Percentiles rank a stretch among this genome's conserved stretches.
Evolutionary conservation across 2,888 invertebrate species (phyloP).

Genomic region (Willowsia nigromaculata): DNA sequence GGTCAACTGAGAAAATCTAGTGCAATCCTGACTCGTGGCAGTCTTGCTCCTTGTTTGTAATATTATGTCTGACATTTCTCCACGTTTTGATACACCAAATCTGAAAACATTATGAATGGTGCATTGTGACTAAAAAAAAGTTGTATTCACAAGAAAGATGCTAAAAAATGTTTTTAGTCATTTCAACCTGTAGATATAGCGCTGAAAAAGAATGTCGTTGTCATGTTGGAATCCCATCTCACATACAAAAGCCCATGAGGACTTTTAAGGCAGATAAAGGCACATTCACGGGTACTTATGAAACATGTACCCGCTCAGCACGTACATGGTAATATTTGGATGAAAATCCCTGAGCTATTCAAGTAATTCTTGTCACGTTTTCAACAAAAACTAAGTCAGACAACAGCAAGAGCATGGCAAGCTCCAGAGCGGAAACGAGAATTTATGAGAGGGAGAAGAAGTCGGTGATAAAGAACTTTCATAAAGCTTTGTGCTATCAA

Average conservation of each 20-base stretch:
- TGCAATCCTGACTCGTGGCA: neutral
- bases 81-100: neutral
- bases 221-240: neutral
- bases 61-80: neutral
- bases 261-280: neutral
- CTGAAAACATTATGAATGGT: neutral
- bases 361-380: constrained; percentile 64
- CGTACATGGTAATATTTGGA: neutral
- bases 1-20: constrained; percentile 17
- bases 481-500: constrained; percentile 45
- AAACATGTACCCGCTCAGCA: neutral
- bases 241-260: neutral
- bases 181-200: neutral
- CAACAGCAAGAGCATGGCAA: neutral
- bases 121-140: no score
- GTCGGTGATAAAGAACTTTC: constrained; percentile 57
- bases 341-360: neutral
- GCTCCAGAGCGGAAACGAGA: neutral
- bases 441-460: constrained; percentile 47
- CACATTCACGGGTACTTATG: neutral
- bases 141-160: neutral
- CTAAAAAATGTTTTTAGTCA: neutral
- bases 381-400: constrained; percentile 49
- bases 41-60: neutral
- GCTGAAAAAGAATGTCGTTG: neutral